A percentile compares a stretch with the other conserved stretches of the same genome.
Evolutionary conservation across 35 echinoderm and acorn worm species (phyloP).

Genomic region (Heliocidaris tuberculata): DNA sequence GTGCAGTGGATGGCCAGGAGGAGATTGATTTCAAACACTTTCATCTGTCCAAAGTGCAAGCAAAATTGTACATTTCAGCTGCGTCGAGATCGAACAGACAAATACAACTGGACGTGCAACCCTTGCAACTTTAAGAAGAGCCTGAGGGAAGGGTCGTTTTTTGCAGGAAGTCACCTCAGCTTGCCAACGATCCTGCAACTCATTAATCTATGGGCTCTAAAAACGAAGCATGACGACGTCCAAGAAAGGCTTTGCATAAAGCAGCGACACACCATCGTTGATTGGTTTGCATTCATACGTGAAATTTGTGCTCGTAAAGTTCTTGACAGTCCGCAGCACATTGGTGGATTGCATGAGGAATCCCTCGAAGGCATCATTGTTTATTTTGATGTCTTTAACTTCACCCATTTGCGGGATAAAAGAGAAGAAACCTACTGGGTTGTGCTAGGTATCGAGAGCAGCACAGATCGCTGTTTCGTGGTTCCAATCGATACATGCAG

Average conservation of each 20-base stretch:
- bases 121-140: conserved; percentile 1
- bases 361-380: conserved; percentile 3
- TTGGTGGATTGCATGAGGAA: conserved; percentile 1
- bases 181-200: conserved; percentile 10
- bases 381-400: neutral
- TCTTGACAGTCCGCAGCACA: conserved; percentile 9
- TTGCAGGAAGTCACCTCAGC: conserved; percentile 25
- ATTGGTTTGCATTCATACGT: neutral
- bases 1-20: neutral
- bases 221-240: neutral
- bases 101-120: conserved; percentile 24
- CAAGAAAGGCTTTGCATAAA: conserved; percentile 5
- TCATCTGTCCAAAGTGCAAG: neutral
- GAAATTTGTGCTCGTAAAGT: conserved; percentile 31
- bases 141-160: neutral
- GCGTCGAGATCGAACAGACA: neutral
- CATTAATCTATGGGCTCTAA: neutral
- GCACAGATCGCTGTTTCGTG: conserved; percentile 17
- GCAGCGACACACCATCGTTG: conserved; percentile 12
- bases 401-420: neutral
- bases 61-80: neutral
- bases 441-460: neutral
- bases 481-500: neutral
- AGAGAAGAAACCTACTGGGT: neutral
- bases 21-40: neutral